A percentile compares a stretch with the other conserved stretches of the same genome.
Evolutionary conservation across 2,797 vertebrate genomes (phyloP).

Genomic region (Varecia variegata): DNA sequence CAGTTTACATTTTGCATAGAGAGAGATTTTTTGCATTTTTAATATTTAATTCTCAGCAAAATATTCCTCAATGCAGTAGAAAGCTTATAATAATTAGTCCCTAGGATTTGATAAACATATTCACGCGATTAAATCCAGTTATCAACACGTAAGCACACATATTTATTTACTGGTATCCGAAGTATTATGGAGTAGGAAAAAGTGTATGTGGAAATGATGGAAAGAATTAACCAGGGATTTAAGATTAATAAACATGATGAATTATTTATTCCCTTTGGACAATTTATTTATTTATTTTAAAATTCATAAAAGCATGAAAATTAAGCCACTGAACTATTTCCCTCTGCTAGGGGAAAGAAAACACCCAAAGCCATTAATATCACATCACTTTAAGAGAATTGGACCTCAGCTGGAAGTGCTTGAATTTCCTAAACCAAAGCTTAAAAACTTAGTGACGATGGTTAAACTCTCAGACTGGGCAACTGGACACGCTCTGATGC

Average conservation of each 20-base stretch:
- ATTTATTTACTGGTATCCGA: slow-evolving; percentile 68
- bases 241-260: slow-evolving; percentile 50
- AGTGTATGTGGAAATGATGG: slow-evolving; percentile 47
- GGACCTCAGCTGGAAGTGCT: not conserved
- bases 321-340: slow-evolving; percentile 49
- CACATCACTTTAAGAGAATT: slow-evolving; percentile 27
- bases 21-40: slow-evolving; percentile 66
- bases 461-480: not conserved
- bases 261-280: slow-evolving; percentile 65
- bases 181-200: slow-evolving; percentile 61
- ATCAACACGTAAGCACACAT: slow-evolving; percentile 20
- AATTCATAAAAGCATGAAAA: slow-evolving; percentile 61
- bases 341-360: slow-evolving; percentile 29
- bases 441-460: not conserved
- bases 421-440: slow-evolving; percentile 15
- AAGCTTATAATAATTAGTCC: slow-evolving; percentile 70
- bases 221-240: slow-evolving; percentile 62
- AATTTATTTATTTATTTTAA: slow-evolving; percentile 67
- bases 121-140: slow-evolving; percentile 56
- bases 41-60: slow-evolving; percentile 61
- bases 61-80: slow-evolving; percentile 38
- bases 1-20: slow-evolving; percentile 59
- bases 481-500: not conserved
- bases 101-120: slow-evolving; percentile 70
- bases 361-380: slow-evolving; percentile 33